Conservation (phyloP, 2,888 invertebrate species). For the Lasioglossum figueresi region DNA sequence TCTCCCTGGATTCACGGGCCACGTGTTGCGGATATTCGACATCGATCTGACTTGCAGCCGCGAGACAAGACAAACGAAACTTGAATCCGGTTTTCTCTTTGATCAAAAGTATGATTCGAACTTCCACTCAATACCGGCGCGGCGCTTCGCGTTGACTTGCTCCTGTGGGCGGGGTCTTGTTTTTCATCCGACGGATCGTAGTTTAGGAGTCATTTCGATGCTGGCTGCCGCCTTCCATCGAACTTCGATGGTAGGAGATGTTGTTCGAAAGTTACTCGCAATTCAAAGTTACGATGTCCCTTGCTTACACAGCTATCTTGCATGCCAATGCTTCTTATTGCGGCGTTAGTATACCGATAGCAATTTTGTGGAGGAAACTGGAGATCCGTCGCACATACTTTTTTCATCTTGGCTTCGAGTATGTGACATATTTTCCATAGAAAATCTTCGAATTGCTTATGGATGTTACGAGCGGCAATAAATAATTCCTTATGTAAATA, state of each 20-base stretch:
- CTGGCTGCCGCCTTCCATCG: not conserved
- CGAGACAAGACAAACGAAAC: conserved; percentile 67
- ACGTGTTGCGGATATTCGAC: conserved; percentile 71
- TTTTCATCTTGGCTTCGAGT: not conserved
- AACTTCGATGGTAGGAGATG: not conserved
- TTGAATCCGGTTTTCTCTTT: conserved; percentile 43
- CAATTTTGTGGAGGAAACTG: not conserved
- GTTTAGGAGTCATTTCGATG: conserved; percentile 5
- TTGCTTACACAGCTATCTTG: not conserved
- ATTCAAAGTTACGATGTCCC: conserved; percentile 1
- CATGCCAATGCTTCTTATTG: not conserved
- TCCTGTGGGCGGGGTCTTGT: not conserved
- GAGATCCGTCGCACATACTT: not conserved
- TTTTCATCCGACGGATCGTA: conserved; percentile 16
- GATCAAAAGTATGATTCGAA: conserved; percentile 57
- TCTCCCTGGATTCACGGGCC: conserved; percentile 68
- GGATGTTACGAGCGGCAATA: not conserved
- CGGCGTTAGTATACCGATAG: not conserved
- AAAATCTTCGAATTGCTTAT: not conserved
- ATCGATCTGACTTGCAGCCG: conserved; percentile 59
- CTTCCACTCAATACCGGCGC: conserved; percentile 29
- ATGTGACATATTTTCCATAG: not conserved
- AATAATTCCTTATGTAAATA: not conserved
- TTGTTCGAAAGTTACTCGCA: conserved; percentile 20
- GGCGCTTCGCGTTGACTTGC: not conserved